Evolutionary conservation across 2,113 vertebrate species (phyloP).

Genomic region (Phalacrocorax carbo): DNA sequence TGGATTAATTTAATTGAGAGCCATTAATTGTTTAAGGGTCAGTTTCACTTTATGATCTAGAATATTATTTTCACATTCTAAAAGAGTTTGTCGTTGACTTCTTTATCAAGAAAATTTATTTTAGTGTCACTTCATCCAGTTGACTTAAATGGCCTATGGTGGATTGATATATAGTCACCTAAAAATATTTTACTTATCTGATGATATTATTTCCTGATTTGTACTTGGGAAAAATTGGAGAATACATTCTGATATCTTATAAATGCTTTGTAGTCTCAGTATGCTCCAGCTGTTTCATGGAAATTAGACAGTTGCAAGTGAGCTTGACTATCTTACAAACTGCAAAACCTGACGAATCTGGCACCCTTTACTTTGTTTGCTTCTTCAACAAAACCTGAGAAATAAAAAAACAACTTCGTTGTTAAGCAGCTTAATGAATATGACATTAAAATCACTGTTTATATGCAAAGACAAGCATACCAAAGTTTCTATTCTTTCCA

Average conservation of each 20-base stretch:
- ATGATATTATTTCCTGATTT: neutral
- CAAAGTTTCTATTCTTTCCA: neutral
- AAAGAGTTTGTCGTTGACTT: neutral
- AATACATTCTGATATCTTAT: neutral
- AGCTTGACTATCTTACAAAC: fast-evolving
- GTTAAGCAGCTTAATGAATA: neutral
- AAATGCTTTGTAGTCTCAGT: neutral
- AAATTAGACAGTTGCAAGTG: neutral
- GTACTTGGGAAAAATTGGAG: neutral
- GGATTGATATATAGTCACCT: neutral
- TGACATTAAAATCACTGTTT: neutral
- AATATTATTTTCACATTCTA: neutral
- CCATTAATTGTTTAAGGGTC: neutral
- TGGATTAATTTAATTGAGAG: neutral
- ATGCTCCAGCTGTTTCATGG: neutral
- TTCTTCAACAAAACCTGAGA: neutral
- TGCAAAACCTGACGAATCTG: too few relatives aligned
- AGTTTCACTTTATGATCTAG: neutral
- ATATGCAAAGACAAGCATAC: neutral
- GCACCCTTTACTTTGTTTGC: neutral
- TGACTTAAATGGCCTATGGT: neutral
- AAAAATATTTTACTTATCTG: neutral
- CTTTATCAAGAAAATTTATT: neutral
- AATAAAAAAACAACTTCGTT: neutral
- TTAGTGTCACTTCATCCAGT: neutral